Evolutionary conservation across 2,113 vertebrate species (phyloP), one percentile per base, ranked within the genome.

Genomic region (Theristicus caerulescens): DNA sequence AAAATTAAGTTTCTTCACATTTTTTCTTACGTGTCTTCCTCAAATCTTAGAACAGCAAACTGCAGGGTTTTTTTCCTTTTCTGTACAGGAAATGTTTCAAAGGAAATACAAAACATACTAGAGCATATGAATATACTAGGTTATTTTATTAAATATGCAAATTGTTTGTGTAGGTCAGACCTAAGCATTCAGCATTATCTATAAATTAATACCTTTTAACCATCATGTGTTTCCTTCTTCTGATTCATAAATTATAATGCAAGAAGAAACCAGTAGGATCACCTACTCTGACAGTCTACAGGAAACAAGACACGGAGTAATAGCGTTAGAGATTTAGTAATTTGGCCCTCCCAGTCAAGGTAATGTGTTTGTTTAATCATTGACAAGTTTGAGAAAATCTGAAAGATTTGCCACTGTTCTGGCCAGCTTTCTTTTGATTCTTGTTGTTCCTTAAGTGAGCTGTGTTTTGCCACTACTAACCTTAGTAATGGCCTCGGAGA

Each of bases 211-310:
- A 82, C 88, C 92, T 90, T 84, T 88, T 89, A 85, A 42, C 5
- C 0, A 42, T 93, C 65, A 67, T 90, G 84, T 94, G 72, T 89
- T 96, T 97, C 96, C 92, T 94, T n/a, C 67, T 90, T 94, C 73
- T 96, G 94, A 96, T 96, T 96, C 94, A 96, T 89, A 94, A 96
- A 96, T 95, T 94, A 87, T 52, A 92, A 92, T 77, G 88, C 81
- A 54, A 90, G 91, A 88, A 86, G 79, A 62, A 96, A 88, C 92
- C 77, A 76, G 86, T 76, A 96, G 70, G 83, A 32, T 95, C 65
- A 89, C 84, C 36, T 89, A 18, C 65, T 79, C 44, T 90, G 51
- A 10, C 77, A 71, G 73, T 36, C 38, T 79, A 16, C 83, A 84
- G 94, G 88, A 94, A 95, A 40, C 38, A 93, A 66, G n/a, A 52